These are phyloP conservation scores for Melipona beecheii DNA, from an alignment of 2,888 invertebrate species.

Conservation along the genomic window DNA sequence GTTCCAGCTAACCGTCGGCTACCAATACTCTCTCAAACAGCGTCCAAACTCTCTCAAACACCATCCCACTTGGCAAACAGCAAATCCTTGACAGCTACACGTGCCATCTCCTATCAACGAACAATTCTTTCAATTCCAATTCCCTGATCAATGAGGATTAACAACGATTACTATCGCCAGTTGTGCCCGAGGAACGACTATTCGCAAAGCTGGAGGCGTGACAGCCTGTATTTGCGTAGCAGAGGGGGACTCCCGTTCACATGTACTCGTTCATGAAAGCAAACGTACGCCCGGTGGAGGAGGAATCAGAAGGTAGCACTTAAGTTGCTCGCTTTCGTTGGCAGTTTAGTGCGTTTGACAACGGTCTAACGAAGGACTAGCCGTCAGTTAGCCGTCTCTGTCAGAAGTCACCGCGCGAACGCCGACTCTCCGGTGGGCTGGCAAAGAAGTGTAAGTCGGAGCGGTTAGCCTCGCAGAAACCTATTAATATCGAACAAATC, in stretches of 20 bases:
- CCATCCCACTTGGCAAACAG: neutral
- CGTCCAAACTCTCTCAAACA: too few species aligned
- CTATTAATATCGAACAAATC: too few species aligned
- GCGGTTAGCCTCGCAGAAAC: too few species aligned
- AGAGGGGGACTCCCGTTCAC: constrained; percentile 21
- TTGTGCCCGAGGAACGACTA: constrained; percentile 27
- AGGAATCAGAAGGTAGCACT: constrained; percentile 38
- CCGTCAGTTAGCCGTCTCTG: neutral
- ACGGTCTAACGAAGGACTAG: constrained; percentile 13
- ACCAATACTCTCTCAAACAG: too few species aligned
- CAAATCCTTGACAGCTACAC: neutral
- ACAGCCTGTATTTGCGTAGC: neutral
- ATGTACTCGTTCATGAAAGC: constrained; percentile 34
- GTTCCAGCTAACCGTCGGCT: too few species aligned
- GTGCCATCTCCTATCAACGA: too few species aligned
- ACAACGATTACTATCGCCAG: neutral
- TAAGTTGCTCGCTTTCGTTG: constrained; percentile 30
- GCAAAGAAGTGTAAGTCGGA: too few species aligned
- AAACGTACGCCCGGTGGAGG: constrained; percentile 14
- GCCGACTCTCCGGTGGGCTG: too few species aligned
- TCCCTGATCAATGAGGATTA: constrained; percentile 35
- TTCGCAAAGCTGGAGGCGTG: constrained; percentile 8
- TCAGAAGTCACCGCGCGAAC: neutral
- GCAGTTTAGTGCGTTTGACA: constrained; percentile 40
- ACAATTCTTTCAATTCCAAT: too few species aligned